Evolutionary conservation across 2,888 invertebrate genomes (phyloP).

Genomic region (Himalopsyche japonica): DNA sequence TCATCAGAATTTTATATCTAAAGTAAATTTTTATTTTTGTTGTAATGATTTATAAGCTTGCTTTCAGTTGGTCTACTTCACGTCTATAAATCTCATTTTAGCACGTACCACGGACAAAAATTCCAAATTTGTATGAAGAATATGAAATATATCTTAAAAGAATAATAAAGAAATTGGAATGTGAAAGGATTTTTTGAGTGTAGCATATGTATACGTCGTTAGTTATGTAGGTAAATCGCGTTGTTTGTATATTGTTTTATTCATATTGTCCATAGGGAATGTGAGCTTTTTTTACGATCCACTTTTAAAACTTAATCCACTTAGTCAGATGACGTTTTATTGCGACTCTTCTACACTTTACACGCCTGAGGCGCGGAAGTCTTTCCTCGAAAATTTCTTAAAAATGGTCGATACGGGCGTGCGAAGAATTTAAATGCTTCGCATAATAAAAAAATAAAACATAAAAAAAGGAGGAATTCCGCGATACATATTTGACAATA

Average conservation of each 20-base stretch:
- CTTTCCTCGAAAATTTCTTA: neutral
- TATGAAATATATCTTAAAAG: neutral
- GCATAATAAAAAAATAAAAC: neutral
- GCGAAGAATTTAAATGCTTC: neutral
- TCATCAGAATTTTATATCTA: neutral
- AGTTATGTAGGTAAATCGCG: neutral
- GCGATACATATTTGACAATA: neutral
- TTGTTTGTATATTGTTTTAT: neutral
- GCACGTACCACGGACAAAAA: neutral
- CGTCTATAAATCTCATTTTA: neutral
- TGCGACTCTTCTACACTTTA: slow-evolving; percentile 14
- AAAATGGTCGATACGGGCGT: neutral
- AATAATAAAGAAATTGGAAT: neutral
- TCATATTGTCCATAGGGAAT: neutral
- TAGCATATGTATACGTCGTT: neutral
- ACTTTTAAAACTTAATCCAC: slow-evolving; percentile 25
- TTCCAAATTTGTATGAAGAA: neutral
- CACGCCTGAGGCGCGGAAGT: slow-evolving; percentile 8
- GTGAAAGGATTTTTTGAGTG: neutral
- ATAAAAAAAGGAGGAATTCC: neutral
- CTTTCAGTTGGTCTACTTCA: neutral
- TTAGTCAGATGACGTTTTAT: slow-evolving; percentile 20
- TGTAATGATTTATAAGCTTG: neutral
- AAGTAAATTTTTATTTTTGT: neutral
- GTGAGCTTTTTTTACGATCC: neutral